These are phyloP conservation scores for Meloidogyne chitwoodi DNA, from an alignment of 1,140 invertebrate genomes.

Conservation along the genomic window DNA sequence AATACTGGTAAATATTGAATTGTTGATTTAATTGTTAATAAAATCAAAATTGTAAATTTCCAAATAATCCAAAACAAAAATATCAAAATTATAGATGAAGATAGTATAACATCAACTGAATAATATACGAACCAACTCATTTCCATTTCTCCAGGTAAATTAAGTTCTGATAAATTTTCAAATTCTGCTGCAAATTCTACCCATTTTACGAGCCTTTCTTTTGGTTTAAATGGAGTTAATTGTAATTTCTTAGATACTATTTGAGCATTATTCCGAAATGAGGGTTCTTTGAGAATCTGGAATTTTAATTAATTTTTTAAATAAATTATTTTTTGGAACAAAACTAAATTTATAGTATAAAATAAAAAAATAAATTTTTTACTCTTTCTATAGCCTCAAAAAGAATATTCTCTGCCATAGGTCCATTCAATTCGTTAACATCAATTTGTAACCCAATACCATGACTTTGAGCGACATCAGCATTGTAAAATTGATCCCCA, in stretches of 20 bases:
- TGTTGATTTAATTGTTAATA: neutral
- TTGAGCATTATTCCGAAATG: constrained; percentile 5
- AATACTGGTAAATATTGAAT: too few species aligned
- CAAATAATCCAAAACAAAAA: neutral
- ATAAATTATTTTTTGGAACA: neutral
- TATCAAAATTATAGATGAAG: neutral
- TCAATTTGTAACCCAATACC: constrained; percentile 49
- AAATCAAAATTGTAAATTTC: neutral
- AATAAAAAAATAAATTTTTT: neutral
- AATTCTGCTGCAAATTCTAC: constrained; percentile 28
- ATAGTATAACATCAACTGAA: constrained; percentile 23
- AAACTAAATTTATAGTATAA: neutral
- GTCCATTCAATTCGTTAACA: constrained; percentile 34
- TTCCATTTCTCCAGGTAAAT: constrained; percentile 16
- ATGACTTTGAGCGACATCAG: constrained; percentile 39
- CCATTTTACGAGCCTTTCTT: constrained; percentile 24
- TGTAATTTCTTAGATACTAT: constrained; percentile 12
- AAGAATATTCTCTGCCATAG: constrained; percentile 5
- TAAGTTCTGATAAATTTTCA: constrained; percentile 14
- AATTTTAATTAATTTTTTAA: neutral
- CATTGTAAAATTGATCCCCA: constrained; percentile 67
- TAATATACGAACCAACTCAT: constrained; percentile 17
- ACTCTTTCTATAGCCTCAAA: neutral
- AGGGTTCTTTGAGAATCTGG: neutral
- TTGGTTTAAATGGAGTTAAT: constrained; percentile 3